Percentiles rank a stretch among this genome's conserved stretches.
These are phyloP conservation scores for Prosapia bicincta DNA, from an alignment of 2,888 invertebrate species.

Conservation along the genomic window DNA sequence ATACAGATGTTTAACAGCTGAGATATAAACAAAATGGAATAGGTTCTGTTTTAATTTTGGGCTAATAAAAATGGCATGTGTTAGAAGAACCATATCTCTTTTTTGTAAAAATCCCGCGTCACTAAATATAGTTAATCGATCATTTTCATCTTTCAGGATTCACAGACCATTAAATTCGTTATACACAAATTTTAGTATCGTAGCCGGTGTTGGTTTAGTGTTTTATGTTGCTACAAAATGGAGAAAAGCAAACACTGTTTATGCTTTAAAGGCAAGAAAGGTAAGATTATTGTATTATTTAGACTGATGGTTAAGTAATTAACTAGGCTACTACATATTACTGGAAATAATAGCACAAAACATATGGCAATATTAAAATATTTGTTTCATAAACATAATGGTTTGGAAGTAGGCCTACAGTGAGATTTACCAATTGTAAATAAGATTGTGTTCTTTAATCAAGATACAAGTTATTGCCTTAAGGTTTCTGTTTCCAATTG, in stretches of 20 bases:
- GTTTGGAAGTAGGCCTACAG: no score
- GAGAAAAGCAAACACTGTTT: conserved; percentile 46
- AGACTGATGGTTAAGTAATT: no score
- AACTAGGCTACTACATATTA: no score
- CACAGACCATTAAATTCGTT: conserved; percentile 3
- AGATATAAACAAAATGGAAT: not conserved
- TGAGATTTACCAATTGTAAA: no score
- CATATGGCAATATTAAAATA: no score
- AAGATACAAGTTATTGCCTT: no score
- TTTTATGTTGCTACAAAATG: conserved; percentile 49
- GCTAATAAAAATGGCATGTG: conserved; percentile 15
- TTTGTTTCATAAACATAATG: no score
- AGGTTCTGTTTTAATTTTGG: not conserved
- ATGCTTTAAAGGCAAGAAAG: conserved; percentile 53
- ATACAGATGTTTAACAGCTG: not conserved
- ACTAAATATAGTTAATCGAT: conserved; percentile 5
- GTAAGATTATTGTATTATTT: conserved; percentile 44
- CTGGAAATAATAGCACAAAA: no score
- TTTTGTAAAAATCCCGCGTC: conserved; percentile 4
- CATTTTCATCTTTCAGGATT: not conserved
- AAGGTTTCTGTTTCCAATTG: no score
- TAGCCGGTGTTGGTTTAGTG: conserved; percentile 49
- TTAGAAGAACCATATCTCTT: not conserved
- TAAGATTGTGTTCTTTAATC: no score
- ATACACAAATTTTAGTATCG: conserved; percentile 41